Evolutionary conservation across 2,113 vertebrate genomes (phyloP).

Genomic region (Misgurnus mizolepis): DNA sequence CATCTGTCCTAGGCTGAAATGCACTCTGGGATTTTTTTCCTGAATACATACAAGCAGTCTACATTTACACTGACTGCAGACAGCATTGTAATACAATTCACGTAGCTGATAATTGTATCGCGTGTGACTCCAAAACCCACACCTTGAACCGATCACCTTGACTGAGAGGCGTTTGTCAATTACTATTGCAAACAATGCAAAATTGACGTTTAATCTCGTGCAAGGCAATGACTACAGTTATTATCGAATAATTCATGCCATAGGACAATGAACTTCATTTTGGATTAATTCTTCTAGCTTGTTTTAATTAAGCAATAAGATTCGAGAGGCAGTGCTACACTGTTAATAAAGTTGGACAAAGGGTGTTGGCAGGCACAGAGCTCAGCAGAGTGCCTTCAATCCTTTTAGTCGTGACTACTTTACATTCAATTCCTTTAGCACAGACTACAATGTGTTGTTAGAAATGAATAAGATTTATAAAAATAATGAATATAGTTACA

Average conservation of each 20-base stretch:
- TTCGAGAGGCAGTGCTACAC: neutral
- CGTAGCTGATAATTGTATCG: conserved; percentile 36
- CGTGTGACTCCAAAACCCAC: conserved; percentile 37
- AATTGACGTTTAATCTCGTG: conserved; percentile 14
- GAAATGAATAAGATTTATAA: too few relatives aligned
- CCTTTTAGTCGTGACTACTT: neutral
- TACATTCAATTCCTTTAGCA: neutral
- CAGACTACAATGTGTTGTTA: too few relatives aligned
- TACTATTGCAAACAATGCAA: conserved; percentile 24
- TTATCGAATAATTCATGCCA: neutral
- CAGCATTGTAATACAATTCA: conserved; percentile 11
- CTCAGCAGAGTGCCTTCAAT: neutral
- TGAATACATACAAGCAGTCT: neutral
- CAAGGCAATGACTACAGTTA: conserved; percentile 16
- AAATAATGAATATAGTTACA: too few relatives aligned
- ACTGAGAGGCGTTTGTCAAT: conserved; percentile 21
- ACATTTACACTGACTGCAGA: conserved; percentile 25
- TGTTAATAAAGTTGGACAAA: conserved; percentile 4
- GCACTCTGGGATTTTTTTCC: conserved; percentile 5
- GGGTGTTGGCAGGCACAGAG: neutral
- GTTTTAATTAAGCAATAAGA: conserved; percentile 30
- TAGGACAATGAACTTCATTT: conserved; percentile 3
- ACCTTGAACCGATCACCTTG: conserved; percentile 32
- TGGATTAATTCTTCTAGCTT: conserved; percentile 19
- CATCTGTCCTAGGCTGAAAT: neutral